Percentiles rank a stretch among this genome's conserved stretches.
phyloP scores from a whole-genome alignment of 1,140 invertebrate genomes.

The Rhysida immarginata region DNA sequence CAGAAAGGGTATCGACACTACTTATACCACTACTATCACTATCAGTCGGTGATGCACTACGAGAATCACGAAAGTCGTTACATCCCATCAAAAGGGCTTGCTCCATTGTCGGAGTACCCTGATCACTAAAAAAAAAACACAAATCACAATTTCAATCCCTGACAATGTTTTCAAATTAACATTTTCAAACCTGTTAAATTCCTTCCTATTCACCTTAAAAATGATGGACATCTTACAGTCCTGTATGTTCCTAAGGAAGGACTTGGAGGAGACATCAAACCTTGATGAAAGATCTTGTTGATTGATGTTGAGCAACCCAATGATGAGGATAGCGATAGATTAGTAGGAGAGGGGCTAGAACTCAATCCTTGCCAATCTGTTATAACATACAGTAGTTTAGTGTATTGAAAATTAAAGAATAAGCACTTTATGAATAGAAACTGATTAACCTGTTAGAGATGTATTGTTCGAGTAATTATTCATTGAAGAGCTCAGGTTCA shows the following conservation, averaged over 20 bases:
- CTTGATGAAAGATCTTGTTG: background rate
- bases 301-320: slow-evolving; percentile 8
- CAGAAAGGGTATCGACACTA: slow-evolving; percentile 41
- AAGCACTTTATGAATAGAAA: too few species aligned
- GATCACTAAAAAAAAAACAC: slow-evolving; percentile 30
- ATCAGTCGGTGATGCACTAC: slow-evolving; percentile 43
- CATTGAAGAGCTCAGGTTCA: too few species aligned
- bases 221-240: slow-evolving; percentile 11
- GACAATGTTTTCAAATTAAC: background rate
- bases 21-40: slow-evolving; percentile 44
- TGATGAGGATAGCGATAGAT: too few species aligned
- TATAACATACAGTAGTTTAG: too few species aligned
- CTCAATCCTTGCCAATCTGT: too few species aligned
- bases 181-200: background rate
- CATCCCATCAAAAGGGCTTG: slow-evolving; percentile 32
- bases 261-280: background rate
- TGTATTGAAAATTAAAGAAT: too few species aligned
- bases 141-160: background rate
- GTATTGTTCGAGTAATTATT: too few species aligned
- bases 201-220: background rate
- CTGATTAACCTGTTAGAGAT: too few species aligned
- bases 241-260: slow-evolving; percentile 5
- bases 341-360: too few species aligned
- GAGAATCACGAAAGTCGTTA: slow-evolving; percentile 27
- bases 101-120: slow-evolving; percentile 35